Base-by-base conservation (phyloP, 2,797 vertebrate species). In the Cuniculus paca region DNA sequence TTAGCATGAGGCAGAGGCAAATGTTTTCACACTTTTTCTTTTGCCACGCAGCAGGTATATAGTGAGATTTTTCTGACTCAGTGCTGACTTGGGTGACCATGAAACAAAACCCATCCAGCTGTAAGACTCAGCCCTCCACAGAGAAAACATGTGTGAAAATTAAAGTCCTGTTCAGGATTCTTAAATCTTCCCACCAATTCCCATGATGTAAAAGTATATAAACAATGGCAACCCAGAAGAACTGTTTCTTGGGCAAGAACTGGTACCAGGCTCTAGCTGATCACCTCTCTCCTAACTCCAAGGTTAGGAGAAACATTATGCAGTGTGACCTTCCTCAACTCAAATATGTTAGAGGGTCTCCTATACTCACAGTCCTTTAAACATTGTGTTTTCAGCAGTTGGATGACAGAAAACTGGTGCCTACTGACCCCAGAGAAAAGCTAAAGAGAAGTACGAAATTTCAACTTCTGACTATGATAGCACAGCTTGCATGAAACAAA, bases 161-260 rank as follows among this genome's bases (percentile, higher is more conserved):
- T 10, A n/a, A 80, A 94, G 63, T 50, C 72, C 28, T 63, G 12
- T 11, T 63, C 31, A 81, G 58, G 24, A 60, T 12, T 87, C 85
- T 75, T 48, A 5, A 42, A 60, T 28, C 24, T 22, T 36, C 17
- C 80, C 7, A 52, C 54, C n/a, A 48, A 85, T 72, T 58, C 89
- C 31, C 74, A 81, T 48, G 61, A 36, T 42, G 56, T 61, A 34
- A 72, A 94, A 93, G 7, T 39, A 60, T 75, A 42, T 58, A 79
- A 50, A 56, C 11, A 45, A 6, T 65, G 39, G 1, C 12, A 17
- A 31, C 63, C 63, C 60, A 42, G 68, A 58, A 20, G 13, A 36
- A 78, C n/a, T 17, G 12, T 34, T 83, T 82, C 31, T 58, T 70
- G 77, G 52, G 2, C 45, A 56, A 82, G 52, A 88, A 28, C 52